These are phyloP conservation scores for Xylocampa areola DNA, from an alignment of 2,888 invertebrate genomes.

Conservation along the genomic window DNA sequence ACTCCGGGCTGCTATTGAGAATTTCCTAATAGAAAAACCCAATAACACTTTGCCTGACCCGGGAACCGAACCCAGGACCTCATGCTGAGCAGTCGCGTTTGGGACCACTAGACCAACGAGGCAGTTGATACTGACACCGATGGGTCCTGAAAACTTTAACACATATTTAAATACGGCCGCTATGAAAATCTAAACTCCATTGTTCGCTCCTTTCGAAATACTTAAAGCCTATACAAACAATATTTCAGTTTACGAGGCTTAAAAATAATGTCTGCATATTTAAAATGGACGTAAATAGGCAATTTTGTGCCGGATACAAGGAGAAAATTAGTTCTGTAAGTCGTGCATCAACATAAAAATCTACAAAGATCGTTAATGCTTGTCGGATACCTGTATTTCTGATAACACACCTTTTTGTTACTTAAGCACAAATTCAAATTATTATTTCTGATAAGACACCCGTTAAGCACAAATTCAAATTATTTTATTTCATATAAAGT, in stretches of 20 bases:
- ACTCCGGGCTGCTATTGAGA: too few species aligned
- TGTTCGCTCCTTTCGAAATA: constrained; percentile 34
- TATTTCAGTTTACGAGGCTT: constrained; percentile 43
- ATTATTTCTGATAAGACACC: too few species aligned
- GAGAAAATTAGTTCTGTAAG: constrained; percentile 15
- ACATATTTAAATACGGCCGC: constrained; percentile 23
- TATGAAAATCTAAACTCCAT: constrained; percentile 34
- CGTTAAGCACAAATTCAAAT: too few species aligned
- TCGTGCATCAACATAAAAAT: constrained; percentile 17
- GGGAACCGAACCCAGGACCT: too few species aligned
- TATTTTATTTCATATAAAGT: too few species aligned
- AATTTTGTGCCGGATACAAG: constrained; percentile 12
- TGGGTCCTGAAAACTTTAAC: constrained; percentile 22
- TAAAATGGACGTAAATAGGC: constrained; percentile 36
- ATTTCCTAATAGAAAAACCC: too few species aligned
- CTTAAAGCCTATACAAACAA: constrained; percentile 43
- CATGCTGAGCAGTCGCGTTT: too few species aligned
- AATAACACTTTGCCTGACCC: too few species aligned
- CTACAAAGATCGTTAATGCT: background rate
- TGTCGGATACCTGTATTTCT: background rate
- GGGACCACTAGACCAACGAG: too few species aligned
- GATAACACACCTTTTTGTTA: background rate
- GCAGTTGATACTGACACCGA: too few species aligned
- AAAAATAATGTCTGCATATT: constrained; percentile 38
- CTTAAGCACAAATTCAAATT: background rate